Evolutionary conservation across 2,797 vertebrate genomes (phyloP), one percentile per base, ranked within the genome.

Genomic region (Sylvilagus floridanus): DNA sequence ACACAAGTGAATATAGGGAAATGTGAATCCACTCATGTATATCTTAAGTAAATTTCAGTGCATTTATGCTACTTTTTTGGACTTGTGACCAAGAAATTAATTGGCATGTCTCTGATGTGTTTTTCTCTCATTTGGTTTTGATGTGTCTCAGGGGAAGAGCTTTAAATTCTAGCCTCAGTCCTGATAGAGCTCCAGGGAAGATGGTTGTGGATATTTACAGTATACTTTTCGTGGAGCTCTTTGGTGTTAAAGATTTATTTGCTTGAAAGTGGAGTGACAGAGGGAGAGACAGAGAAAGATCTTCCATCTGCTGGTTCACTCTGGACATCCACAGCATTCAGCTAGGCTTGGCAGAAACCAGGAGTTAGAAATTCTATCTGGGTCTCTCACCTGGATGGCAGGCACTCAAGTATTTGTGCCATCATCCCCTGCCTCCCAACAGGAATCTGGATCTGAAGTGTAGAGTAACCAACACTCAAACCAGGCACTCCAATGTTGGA

Each of bases 21-120:
- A 92, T 14, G 65, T 42, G 73, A 87, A 54, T 57, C 32, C 24
- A 57, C 8, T 68, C 32, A 14, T 86, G 30, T 57, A 50, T 69
- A 52, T 65, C 83, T 76, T 47, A 95, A 84, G 30, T 76, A 84
- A 91, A 81, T 5, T 47, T 63, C 66, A 52, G 22, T 77, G 50
- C 54, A 50, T 42, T 47, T 75, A 77, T 62, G 73, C 35, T 84
- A 28, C 2, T 73, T n/a, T 47, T 75, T 68, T 79, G 21, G 32
- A 77, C 26, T 42, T 42, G 21, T 10, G 63, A 77, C 32, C 65
- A 63, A 63, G 52, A 65, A 30, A 68, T 79, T 22, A 21, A 19
- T 54, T 88, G 42, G 71, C 35, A 60, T 12, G 3, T 65, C 47
- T 69, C 57, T 47, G 5, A 35, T 19, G 5, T 60, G 14, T 37